phyloP scores from a whole-genome alignment of 2,797 vertebrate species.

The Pangasius macronema region DNA sequence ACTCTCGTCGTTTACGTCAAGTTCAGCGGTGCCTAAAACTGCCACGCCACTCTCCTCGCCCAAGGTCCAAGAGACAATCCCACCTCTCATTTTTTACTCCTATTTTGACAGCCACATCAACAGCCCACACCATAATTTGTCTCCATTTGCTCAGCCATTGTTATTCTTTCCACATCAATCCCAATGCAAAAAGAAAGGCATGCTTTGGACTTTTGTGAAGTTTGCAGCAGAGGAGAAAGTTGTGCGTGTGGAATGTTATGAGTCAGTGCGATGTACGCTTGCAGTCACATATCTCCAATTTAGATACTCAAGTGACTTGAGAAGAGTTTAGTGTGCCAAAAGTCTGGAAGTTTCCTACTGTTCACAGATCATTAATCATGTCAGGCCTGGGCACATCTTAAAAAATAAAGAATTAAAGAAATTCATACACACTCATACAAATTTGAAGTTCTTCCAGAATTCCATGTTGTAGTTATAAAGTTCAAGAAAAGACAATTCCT shows the following conservation, averaged over 20 bases:
- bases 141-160: conserved; percentile 51
- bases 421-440: too few species aligned
- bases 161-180: conserved; percentile 50
- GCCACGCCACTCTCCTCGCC: conserved; percentile 10
- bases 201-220: conserved; percentile 11
- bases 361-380: conserved; percentile 42
- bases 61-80: conserved; percentile 29
- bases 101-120: conserved; percentile 57
- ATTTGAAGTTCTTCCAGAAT: too few species aligned
- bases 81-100: conserved; percentile 45
- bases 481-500: neutral
- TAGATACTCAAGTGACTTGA: conserved; percentile 21
- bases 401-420: conserved; percentile 35
- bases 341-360: neutral
- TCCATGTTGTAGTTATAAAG: neutral
- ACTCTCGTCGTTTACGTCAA: conserved; percentile 51
- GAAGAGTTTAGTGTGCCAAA: conserved; percentile 36
- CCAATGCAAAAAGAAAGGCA: conserved; percentile 21
- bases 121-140: conserved; percentile 49
- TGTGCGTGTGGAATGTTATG: conserved; percentile 33
- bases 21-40: conserved; percentile 48
- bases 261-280: conserved; percentile 19
- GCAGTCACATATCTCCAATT: conserved; percentile 32
- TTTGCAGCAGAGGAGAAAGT: conserved; percentile 31
- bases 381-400: conserved; percentile 28